Percentiles rank a stretch among this genome's conserved stretches.
These are phyloP conservation scores for Arrhopalites spinosus DNA, from an alignment of 2,888 invertebrate genomes.

Conservation along the genomic window DNA sequence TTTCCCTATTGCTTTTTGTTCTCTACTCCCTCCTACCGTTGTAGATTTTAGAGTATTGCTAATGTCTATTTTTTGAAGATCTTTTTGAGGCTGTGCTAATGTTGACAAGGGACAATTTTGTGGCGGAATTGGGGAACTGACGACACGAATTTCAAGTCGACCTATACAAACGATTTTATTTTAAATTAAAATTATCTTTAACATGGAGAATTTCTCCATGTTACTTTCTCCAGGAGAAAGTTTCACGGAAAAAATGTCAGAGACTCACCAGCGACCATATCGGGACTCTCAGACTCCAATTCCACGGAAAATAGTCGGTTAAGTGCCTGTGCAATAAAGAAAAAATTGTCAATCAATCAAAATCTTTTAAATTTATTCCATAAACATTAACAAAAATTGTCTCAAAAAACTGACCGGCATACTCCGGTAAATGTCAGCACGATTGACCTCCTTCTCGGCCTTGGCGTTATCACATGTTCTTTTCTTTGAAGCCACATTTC, in stretches of 20 bases:
- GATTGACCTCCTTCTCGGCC: conserved; percentile 50
- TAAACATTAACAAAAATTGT: background rate
- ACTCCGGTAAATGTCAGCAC: conserved; percentile 53
- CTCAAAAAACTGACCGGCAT: conserved; percentile 54
- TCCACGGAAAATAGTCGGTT: conserved; percentile 41
- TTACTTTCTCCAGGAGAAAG: too few relatives aligned
- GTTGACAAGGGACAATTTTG: background rate
- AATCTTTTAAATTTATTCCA: background rate
- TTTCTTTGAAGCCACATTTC: conserved; percentile 73
- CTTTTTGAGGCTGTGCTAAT: background rate
- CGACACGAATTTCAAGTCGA: conserved; percentile 74
- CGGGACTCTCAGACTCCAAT: conserved; percentile 48
- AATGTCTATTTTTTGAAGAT: background rate
- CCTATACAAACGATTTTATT: background rate
- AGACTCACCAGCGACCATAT: conserved; percentile 49
- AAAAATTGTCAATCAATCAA: too few relatives aligned
- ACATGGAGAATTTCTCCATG: too few relatives aligned
- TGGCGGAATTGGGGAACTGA: conserved; percentile 47
- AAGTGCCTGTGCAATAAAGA: conserved; percentile 29
- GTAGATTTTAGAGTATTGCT: conserved; percentile 13
- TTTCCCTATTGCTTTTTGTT: conserved; percentile 12
- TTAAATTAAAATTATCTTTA: too few relatives aligned
- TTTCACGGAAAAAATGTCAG: too few relatives aligned
- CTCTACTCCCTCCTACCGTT: too few relatives aligned
- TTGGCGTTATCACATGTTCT: conserved; percentile 57